A percentile compares a stretch with the other conserved stretches of the same genome.
Evolutionary conservation across 1,140 invertebrate genomes (phyloP).

Genomic region (Bilobella aurantiaca): DNA sequence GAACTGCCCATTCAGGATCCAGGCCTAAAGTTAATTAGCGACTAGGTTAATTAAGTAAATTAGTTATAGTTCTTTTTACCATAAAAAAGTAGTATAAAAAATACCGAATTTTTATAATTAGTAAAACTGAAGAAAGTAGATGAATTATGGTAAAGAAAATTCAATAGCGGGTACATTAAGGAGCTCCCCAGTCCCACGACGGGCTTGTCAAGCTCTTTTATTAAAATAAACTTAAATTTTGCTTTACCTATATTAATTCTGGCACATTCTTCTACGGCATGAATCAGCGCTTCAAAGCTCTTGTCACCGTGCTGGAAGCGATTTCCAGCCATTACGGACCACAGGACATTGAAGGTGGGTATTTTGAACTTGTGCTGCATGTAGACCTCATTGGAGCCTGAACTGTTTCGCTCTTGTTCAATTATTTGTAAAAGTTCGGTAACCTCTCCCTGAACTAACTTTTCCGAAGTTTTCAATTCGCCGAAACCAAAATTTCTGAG

Average conservation of each 20-base stretch:
- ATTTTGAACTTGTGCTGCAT: constrained; percentile 27
- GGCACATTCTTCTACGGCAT: neutral
- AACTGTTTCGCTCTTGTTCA: neutral
- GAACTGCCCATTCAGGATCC: constrained; percentile 8
- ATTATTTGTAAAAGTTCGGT: constrained; percentile 11
- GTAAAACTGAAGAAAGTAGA: too few species aligned
- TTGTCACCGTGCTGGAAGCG: constrained; percentile 42
- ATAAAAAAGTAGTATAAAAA: too few species aligned
- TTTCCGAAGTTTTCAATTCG: constrained; percentile 4
- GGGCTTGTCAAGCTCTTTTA: too few species aligned
- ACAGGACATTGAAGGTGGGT: constrained; percentile 64
- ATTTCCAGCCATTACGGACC: constrained; percentile 71
- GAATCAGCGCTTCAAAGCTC: neutral
- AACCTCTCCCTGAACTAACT: neutral
- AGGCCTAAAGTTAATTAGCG: too few species aligned
- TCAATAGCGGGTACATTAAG: too few species aligned
- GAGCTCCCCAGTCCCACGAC: too few species aligned
- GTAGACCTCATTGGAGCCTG: neutral
- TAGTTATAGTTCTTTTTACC: too few species aligned
- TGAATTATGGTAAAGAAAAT: too few species aligned
- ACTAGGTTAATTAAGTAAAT: too few species aligned
- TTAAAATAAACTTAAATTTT: too few species aligned
- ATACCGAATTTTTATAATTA: too few species aligned
- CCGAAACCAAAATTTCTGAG: constrained; percentile 3
- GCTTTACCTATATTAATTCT: constrained; percentile 9